Evolutionary conservation across 2,113 vertebrate species (phyloP).

Genomic region (Mustela nigripes): DNA sequence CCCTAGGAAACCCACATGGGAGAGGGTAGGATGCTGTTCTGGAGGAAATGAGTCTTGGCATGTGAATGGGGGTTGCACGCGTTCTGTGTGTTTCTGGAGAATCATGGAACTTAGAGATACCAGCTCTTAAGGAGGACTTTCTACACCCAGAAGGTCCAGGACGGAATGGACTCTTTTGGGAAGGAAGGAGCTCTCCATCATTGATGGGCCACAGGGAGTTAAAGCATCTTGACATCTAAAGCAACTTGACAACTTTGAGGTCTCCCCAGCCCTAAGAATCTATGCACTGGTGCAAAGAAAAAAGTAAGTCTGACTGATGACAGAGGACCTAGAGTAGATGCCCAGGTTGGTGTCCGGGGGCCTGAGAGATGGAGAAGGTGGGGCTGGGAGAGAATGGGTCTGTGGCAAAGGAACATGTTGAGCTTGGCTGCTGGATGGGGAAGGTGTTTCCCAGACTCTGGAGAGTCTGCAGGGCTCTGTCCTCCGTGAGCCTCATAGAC

Average conservation of each 20-base stretch:
- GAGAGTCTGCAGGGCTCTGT: background rate
- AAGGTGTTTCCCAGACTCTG: background rate
- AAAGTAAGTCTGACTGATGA: background rate
- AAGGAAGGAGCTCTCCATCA: background rate
- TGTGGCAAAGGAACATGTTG: background rate
- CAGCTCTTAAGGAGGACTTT: background rate
- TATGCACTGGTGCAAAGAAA: background rate
- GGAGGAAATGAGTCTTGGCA: background rate
- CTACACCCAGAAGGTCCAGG: background rate
- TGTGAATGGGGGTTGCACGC: background rate
- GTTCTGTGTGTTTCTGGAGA: background rate
- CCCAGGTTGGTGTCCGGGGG: background rate
- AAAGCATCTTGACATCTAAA: background rate
- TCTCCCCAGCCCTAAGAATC: background rate
- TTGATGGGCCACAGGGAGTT: rapidly evolving
- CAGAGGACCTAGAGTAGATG: background rate
- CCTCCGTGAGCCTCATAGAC: background rate
- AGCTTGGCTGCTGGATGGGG: background rate
- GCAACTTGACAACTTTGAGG: background rate
- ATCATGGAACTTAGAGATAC: background rate
- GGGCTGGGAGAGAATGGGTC: background rate
- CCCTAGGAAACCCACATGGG: background rate
- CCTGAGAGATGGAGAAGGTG: background rate
- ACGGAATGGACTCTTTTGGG: background rate
- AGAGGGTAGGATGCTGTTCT: background rate